phyloP scores from a whole-genome alignment of 2,113 vertebrate genomes.

The Boleophthalmus pectinirostris region DNA sequence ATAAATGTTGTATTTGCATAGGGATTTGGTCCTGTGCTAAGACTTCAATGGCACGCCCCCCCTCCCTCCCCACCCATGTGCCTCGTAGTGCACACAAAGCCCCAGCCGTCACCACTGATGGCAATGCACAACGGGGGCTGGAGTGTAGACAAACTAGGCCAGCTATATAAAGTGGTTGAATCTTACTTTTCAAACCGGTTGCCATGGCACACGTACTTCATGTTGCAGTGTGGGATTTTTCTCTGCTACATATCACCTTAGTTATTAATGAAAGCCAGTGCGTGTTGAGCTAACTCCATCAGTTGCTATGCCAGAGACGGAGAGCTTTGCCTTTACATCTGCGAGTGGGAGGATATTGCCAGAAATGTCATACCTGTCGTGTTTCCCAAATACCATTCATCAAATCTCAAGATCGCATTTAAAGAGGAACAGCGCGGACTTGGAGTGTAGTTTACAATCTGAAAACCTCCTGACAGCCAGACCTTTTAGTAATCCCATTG shows the following conservation, averaged over 20 bases:
- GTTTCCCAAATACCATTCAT: conserved; percentile 67
- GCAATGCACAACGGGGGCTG: conserved; percentile 48
- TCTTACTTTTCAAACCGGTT: conserved; percentile 61
- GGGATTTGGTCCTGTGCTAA: conserved; percentile 19
- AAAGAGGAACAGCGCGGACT: conserved; percentile 55
- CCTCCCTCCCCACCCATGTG: conserved; percentile 9
- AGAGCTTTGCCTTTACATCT: conserved; percentile 17
- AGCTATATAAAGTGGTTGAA: conserved; percentile 69
- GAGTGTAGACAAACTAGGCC: conserved; percentile 64
- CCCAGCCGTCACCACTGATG: conserved; percentile 40
- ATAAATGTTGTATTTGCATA: conserved; percentile 38
- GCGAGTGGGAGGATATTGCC: conserved; percentile 14
- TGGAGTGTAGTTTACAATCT: conserved; percentile 44
- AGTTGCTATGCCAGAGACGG: conserved; percentile 5
- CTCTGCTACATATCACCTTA: conserved; percentile 30
- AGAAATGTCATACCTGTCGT: conserved; percentile 65
- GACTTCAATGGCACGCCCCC: background rate
- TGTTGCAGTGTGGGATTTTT: conserved; percentile 36
- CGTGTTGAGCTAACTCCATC: background rate
- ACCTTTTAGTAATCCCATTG: conserved; percentile 61
- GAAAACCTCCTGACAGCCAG: conserved; percentile 54
- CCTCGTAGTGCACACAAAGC: conserved; percentile 20
- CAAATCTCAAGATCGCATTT: conserved; percentile 54
- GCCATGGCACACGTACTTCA: conserved; percentile 54
- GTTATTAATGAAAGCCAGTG: conserved; percentile 46